A percentile compares a stretch with the other conserved stretches of the same genome.
These are phyloP conservation scores for Thomomys bottae DNA, from an alignment of 2,113 vertebrate species.

Conservation along the genomic window DNA sequence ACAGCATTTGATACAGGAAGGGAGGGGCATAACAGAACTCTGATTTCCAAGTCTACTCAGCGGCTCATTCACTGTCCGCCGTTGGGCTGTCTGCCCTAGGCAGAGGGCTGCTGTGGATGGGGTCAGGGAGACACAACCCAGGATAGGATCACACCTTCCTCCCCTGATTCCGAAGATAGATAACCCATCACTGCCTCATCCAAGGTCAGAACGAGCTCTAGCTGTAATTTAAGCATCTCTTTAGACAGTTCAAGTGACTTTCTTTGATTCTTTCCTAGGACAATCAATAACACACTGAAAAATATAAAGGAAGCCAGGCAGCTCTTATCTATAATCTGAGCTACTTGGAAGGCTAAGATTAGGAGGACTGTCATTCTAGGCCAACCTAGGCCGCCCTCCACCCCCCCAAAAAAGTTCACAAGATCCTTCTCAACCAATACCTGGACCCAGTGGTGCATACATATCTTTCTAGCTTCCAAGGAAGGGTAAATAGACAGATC, in stretches of 20 bases:
- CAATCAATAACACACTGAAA: not conserved
- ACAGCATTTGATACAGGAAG: not conserved
- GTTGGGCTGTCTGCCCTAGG: not conserved
- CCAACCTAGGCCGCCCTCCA: too few species aligned
- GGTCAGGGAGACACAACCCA: too few species aligned
- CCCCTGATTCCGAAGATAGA: not conserved
- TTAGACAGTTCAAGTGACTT: not conserved
- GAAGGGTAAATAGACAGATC: too few species aligned
- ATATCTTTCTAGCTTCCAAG: too few species aligned
- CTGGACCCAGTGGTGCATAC: too few species aligned
- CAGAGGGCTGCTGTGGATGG: not conserved
- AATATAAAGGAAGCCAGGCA: too few species aligned
- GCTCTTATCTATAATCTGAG: too few species aligned
- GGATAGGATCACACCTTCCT: not conserved
- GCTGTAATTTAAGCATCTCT: not conserved
- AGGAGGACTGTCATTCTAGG: too few species aligned
- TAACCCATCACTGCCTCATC: not conserved
- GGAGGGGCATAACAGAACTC: not conserved
- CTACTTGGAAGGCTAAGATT: too few species aligned
- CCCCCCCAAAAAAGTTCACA: too few species aligned
- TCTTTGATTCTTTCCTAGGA: slow-evolving; percentile 23
- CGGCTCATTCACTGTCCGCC: not conserved
- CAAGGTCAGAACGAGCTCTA: not conserved
- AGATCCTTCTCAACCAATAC: too few species aligned
- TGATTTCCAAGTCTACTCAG: slow-evolving; percentile 2